Percentiles rank a stretch among this genome's conserved stretches.
These are phyloP conservation scores for Poeciliopsis prolifica DNA, from an alignment of 2,113 vertebrate species.

Conservation along the genomic window DNA sequence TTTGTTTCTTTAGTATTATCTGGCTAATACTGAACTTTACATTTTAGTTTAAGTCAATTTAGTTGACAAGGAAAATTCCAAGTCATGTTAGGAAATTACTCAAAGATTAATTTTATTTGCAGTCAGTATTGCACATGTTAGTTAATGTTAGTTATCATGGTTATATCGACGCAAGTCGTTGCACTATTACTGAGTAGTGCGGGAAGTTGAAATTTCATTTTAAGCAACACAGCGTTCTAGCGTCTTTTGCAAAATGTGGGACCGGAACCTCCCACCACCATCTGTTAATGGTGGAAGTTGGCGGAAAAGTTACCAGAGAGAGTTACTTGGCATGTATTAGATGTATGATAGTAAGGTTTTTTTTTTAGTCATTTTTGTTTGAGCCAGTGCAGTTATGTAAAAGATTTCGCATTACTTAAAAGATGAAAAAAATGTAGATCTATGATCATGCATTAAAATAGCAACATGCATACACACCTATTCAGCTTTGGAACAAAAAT, in stretches of 20 bases:
- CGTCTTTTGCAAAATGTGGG: constrained; percentile 24
- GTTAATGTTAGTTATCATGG: constrained; percentile 30
- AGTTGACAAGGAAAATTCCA: neutral
- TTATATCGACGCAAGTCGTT: constrained; percentile 24
- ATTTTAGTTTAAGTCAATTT: neutral
- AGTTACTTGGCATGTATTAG: neutral
- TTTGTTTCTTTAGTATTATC: neutral
- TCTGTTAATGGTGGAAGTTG: constrained; percentile 43
- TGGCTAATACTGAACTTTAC: too few relatives aligned
- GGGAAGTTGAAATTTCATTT: constrained; percentile 43
- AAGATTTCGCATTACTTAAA: neutral
- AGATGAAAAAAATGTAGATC: neutral
- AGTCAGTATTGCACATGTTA: constrained; percentile 33
- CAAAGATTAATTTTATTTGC: constrained; percentile 29
- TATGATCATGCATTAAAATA: neutral
- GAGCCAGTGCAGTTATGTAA: neutral
- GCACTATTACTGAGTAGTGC: constrained; percentile 11
- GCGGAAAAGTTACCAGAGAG: constrained; percentile 1
- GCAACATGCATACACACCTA: neutral
- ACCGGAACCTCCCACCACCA: constrained; percentile 38
- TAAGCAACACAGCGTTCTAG: constrained; percentile 6
- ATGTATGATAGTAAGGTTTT: constrained; percentile 1
- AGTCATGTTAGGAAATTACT: neutral
- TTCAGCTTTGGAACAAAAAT: neutral
- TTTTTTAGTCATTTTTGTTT: neutral